Evolutionary conservation across 35 echinoderm and acorn worm genomes (phyloP).

Genomic region (Ptychodera flava): DNA sequence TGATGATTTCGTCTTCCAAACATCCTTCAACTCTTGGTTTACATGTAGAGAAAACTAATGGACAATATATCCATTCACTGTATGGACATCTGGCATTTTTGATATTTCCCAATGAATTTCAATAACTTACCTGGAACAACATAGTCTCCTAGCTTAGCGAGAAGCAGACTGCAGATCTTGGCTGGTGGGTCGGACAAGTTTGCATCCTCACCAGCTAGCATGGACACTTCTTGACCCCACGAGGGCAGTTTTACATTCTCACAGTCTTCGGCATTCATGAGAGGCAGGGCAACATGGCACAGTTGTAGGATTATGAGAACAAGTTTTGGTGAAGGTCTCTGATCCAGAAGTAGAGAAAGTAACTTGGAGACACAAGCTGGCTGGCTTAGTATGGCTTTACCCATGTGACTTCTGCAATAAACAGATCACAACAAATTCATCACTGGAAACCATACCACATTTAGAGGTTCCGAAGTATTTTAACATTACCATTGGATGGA

Average conservation of each 20-base stretch:
- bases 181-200: conserved; percentile 50
- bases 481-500: no score
- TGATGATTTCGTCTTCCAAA: no score
- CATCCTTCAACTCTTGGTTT: no score
- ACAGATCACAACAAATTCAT: neutral
- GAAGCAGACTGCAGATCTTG: conserved; percentile 63
- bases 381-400: conserved; percentile 66
- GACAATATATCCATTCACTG: no score
- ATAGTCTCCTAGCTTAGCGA: conserved; percentile 78
- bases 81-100: no score
- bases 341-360: conserved; percentile 65
- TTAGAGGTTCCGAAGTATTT: no score
- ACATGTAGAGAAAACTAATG: no score
- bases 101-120: no score
- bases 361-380: conserved; percentile 81
- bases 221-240: conserved; percentile 62
- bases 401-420: conserved; percentile 63
- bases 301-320: conserved; percentile 85
- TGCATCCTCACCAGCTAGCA: neutral
- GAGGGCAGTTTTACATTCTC: conserved; percentile 57
- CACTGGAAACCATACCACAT: no score
- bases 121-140: conserved; percentile 58
- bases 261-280: conserved; percentile 77
- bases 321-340: conserved; percentile 70
- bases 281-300: conserved; percentile 62